Evolutionary conservation across 2,113 vertebrate genomes (phyloP), one percentile per base, ranked within the genome.

Genomic region (Propithecus coquereli): DNA sequence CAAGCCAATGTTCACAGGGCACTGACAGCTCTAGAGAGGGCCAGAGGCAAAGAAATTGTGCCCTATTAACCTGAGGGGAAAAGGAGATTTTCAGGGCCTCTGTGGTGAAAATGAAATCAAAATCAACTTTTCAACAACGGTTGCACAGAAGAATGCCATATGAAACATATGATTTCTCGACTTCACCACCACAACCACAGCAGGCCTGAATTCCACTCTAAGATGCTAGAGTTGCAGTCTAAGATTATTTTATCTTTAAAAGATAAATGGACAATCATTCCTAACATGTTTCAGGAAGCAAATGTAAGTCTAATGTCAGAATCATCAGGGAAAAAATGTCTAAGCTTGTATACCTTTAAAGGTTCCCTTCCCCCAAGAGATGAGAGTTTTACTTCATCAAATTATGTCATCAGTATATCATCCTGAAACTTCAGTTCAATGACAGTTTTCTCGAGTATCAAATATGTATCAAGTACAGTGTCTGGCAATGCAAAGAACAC

Each of bases 91-190:
- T 50, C 66, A 85, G 61, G 80, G 57, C 8, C 12, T 66, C 45
- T 27, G 90, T 80, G 71, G 68, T 65, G 27, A 57, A 90, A 94
- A 59, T 37, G 63, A 94, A 96, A 91, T 80, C 27, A 85, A 76
- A 96, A 95, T 80, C 71, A 92, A 87, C 37, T 73, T 97, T 68
- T 90, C 77, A 95, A 66, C n/a, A 87, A 70, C 77, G 8, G 17
- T 89, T 95, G 68, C 88, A 92, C 16, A 63, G 32, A 79, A 96
- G 30, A 94, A 76, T 63, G 66, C 71, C 80, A 95, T 76, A 84
- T 34, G 8, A 94, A 71, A 65, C 50, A 52, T 25, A 8, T 50
- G 88, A 87, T 73, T 90, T 93, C 47, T 87, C 85, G 82, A 20
- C 74, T 73, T 94, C 68, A 66, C 63, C 57, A 94, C 20, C 22